Base-by-base conservation (phyloP, 2,113 vertebrate genomes). In the Hypanus sabinus region DNA sequence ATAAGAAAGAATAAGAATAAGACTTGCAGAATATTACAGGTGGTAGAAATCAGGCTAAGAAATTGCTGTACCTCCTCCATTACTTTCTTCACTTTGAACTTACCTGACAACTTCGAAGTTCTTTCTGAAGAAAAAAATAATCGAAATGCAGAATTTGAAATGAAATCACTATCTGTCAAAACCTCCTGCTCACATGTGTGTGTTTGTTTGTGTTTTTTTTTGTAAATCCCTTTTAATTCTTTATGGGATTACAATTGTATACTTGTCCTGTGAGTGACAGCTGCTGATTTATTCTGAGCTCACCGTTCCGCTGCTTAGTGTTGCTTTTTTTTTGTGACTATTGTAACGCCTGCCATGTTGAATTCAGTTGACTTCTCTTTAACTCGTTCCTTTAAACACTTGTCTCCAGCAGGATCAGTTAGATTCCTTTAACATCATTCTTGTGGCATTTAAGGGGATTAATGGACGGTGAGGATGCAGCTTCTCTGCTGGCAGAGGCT, bases 191-290 rank as follows among this genome's bases (percentile, higher is more conserved):
- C 60, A n/a, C 24, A 27, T 62, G 85, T 65, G 65, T 90, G 16
- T 33, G 46, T 46, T 1, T 46, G 46, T 46, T 46, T 46, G 46
- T 46, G 46, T 46, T 46, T 12, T 65, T 90, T 90, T 87, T 68
- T 20, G 30, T 18, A 90, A 90, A 90, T 90, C 85, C 60, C 30
- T 33, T 90, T 90, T 90, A 90, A 90, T 90, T 90, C 85, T 90
- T 1, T 33, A 62, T 33, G 65, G 85, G 85, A 90, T 90, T 90
- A 90, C n/a, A 68, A 65, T 65, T 90, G 85, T 90, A 65, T 20
- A 68, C 65, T 90, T 62, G n/a, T 90, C 65, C 30, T 9, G 16
- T 90, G 85, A 90, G 85, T 90, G 85, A 90, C 85, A 65, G 16
- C 85, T 65, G 85, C 60, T 90, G 85, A 65, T 90, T 90, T 90